Conservation (phyloP, 2,888 invertebrate species). For the Lycophotia porphyrea region DNA sequence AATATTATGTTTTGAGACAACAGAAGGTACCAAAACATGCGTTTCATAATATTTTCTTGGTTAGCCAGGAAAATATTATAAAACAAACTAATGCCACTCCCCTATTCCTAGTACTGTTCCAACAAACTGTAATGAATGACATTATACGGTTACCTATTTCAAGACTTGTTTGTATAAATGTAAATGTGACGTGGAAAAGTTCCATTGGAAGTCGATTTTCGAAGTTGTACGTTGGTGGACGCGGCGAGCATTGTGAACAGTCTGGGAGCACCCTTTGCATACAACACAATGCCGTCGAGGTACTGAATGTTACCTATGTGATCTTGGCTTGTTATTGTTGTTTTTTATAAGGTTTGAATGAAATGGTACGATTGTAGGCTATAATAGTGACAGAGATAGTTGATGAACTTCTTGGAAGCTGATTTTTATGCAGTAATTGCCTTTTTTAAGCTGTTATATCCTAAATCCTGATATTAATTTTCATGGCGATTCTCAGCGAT, state of each 20-base stretch:
- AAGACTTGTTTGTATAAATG: conserved; percentile 77
- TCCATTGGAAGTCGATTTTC: conserved; percentile 87
- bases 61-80: too few relatives aligned
- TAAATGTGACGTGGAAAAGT: conserved; percentile 82
- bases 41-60: background rate
- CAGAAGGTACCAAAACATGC: background rate
- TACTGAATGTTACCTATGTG: conserved; percentile 64
- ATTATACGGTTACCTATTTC: conserved; percentile 63
- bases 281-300: conserved; percentile 74
- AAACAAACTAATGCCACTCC: background rate
- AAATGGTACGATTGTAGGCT: background rate
- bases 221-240: conserved; percentile 80
- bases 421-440: background rate
- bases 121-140: conserved; percentile 57
- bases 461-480: background rate
- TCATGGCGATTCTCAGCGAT: background rate
- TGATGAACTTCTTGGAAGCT: background rate
- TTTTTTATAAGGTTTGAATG: conserved; percentile 30
- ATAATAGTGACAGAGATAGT: background rate
- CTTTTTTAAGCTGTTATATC: background rate
- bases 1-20: background rate
- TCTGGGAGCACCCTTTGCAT: conserved; percentile 77
- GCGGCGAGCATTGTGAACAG: conserved; percentile 74
- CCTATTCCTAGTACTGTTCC: conserved; percentile 1
- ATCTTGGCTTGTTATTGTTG: conserved; percentile 57